A percentile compares a stretch with the other conserved stretches of the same genome.
These are phyloP conservation scores for Parazoanthus atlanticus DNA, from an alignment of 92 coral and sea anemone species.

Conservation along the genomic window DNA sequence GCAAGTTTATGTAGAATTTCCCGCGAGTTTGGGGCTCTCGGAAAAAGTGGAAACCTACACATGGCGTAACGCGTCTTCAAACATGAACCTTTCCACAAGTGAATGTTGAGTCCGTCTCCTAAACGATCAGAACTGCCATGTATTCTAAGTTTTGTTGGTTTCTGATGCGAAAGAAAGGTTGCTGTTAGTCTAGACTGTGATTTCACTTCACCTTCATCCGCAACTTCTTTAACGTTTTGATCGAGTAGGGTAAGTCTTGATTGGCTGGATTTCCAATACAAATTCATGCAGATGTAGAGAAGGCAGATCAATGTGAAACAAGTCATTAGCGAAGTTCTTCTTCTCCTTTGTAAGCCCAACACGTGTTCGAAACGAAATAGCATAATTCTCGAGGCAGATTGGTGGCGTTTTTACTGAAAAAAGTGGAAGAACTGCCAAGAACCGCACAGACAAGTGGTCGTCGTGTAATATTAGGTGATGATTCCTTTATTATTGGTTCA, in stretches of 20 bases:
- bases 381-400: background rate
- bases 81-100: background rate
- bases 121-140: background rate
- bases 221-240: background rate
- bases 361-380: background rate
- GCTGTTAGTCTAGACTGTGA: background rate
- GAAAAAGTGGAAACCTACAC: background rate
- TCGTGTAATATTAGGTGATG: background rate
- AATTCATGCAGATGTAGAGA: background rate
- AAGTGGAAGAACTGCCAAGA: background rate
- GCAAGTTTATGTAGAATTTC: background rate
- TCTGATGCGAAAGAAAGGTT: background rate
- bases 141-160: background rate
- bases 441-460: background rate
- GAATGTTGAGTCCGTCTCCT: background rate
- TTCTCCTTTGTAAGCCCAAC: background rate
- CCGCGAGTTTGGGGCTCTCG: background rate
- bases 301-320: background rate
- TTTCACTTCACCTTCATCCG: background rate
- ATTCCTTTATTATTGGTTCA: too few species aligned
- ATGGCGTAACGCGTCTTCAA: background rate
- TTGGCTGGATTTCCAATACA: background rate
- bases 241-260: background rate
- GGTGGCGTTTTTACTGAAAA: background rate
- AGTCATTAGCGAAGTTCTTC: background rate